Evolutionary conservation across 2,888 invertebrate species (phyloP).

Genomic region (Drosophila mercatorum): DNA sequence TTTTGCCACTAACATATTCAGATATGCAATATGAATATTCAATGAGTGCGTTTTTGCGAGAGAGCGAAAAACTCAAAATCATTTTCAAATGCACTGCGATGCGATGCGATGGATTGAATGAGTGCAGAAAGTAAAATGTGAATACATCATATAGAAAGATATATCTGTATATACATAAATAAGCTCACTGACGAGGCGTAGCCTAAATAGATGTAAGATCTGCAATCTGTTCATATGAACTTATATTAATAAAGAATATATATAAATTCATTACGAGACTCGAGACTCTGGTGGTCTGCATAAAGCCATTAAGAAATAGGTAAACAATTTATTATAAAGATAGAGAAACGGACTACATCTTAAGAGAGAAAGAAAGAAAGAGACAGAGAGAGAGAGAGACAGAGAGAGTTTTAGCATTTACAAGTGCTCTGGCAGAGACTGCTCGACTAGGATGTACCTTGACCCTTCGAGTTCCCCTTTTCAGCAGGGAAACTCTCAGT

Average conservation of each 20-base stretch:
- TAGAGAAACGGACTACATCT: too few species aligned
- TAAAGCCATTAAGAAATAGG: neutral
- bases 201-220: constrained; percentile 17
- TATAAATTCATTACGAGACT: neutral
- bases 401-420: too few species aligned
- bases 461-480: neutral
- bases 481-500: neutral
- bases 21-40: constrained; percentile 63
- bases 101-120: constrained; percentile 36
- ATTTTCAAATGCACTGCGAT: constrained; percentile 43
- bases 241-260: neutral
- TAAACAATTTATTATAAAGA: neutral
- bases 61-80: constrained; percentile 43
- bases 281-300: neutral
- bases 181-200: constrained; percentile 10
- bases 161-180: constrained; percentile 10
- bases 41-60: constrained; percentile 56
- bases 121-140: constrained; percentile 25
- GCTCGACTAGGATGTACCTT: neutral
- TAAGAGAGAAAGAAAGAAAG: too few species aligned
- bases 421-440: neutral
- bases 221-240: constrained; percentile 7
- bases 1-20: constrained; percentile 54
- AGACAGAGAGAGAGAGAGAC: too few species aligned
- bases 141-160: neutral